Conservation (phyloP, 2,113 vertebrate species). For the Hymenochirus boettgeri region DNA sequence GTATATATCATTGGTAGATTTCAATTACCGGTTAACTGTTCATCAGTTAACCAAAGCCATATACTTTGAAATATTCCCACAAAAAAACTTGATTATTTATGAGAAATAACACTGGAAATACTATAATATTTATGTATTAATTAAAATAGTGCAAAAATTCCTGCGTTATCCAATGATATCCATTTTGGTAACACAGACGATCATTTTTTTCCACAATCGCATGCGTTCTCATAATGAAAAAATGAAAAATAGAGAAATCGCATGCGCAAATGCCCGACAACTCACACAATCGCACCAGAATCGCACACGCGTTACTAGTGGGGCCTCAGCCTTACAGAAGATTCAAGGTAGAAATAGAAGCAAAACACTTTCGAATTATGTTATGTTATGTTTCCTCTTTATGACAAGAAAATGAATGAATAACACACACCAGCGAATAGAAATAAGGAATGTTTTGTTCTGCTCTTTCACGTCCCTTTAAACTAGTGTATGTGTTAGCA, state of each 20-base stretch:
- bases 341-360: neutral
- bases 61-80: too few species aligned
- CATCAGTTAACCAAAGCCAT: too few species aligned
- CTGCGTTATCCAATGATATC: too few species aligned
- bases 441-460: neutral
- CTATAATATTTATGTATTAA: too few species aligned
- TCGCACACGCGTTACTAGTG: neutral
- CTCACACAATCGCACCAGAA: neutral
- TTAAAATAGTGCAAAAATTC: too few species aligned
- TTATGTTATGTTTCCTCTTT: neutral
- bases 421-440: neutral
- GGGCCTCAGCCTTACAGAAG: neutral
- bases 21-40: too few species aligned
- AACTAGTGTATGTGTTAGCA: neutral
- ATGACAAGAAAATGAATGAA: neutral
- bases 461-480: neutral
- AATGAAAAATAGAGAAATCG: neutral
- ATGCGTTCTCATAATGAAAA: too few species aligned
- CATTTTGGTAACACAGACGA: too few species aligned
- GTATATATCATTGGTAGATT: too few species aligned
- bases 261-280: neutral
- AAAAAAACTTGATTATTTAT: too few species aligned
- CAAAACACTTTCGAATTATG: neutral
- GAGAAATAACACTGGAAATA: too few species aligned
- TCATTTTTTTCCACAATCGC: too few species aligned